Percentiles rank a stretch among this genome's conserved stretches.
These are phyloP conservation scores for Coregonus suidteri DNA, from an alignment of 2,797 vertebrate species.

Conservation along the genomic window DNA sequence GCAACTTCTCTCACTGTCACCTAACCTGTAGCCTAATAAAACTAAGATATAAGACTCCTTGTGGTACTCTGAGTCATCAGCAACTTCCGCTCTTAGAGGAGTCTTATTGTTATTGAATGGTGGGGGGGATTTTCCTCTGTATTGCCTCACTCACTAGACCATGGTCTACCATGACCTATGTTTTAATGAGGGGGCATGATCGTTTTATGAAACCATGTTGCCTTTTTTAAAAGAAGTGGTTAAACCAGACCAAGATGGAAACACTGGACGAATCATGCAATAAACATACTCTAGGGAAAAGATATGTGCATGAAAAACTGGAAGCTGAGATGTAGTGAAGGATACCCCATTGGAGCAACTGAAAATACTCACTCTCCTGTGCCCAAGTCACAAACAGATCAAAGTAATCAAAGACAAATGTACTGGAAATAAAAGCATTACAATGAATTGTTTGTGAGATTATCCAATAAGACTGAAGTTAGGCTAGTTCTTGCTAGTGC, in stretches of 20 bases:
- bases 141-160: neutral
- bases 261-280: neutral
- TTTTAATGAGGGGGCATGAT: neutral
- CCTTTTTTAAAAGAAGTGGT: neutral
- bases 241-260: neutral
- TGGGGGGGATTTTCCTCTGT: neutral
- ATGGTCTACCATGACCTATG: neutral
- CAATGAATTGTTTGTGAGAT: neutral
- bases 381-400: neutral
- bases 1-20: slow-evolving; percentile 31
- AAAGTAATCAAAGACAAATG: neutral
- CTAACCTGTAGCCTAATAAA: slow-evolving; percentile 37
- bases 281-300: neutral
- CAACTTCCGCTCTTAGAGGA: neutral
- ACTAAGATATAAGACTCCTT: slow-evolving; percentile 19
- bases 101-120: neutral
- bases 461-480: neutral
- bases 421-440: neutral
- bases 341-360: neutral
- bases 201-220: neutral
- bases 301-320: neutral
- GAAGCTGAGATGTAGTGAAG: neutral
- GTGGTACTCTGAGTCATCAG: neutral
- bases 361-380: neutral
- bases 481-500: neutral